Percentiles rank a stretch among this genome's conserved stretches.
These are phyloP conservation scores for Pharmacophagus antenor DNA, from an alignment of 2,888 invertebrate species.

Conservation along the genomic window DNA sequence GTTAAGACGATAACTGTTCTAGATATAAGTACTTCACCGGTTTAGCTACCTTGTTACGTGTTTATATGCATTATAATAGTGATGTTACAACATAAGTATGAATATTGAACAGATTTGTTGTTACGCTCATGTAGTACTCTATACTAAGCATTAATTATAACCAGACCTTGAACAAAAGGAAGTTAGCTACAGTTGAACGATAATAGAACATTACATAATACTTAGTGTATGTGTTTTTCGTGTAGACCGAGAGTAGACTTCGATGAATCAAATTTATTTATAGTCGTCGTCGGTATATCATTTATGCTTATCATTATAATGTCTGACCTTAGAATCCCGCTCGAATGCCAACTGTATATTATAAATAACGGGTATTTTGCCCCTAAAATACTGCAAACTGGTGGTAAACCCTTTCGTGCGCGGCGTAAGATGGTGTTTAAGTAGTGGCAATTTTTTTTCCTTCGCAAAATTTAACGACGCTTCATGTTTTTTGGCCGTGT, in stretches of 20 bases:
- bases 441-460: slow-evolving; percentile 89
- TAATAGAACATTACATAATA: neutral
- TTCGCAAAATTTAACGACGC: slow-evolving; percentile 93
- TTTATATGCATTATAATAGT: neutral
- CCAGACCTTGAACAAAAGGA: slow-evolving; percentile 14
- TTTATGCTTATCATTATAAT: neutral
- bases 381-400: slow-evolving; percentile 90
- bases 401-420: slow-evolving; percentile 96
- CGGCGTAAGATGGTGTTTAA: slow-evolving; percentile 96
- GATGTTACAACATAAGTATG: neutral
- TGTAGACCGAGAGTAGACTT: slow-evolving; percentile 3
- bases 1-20: neutral
- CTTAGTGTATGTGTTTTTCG: neutral
- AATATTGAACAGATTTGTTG: neutral
- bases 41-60: neutral
- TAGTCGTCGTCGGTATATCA: neutral
- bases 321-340: slow-evolving; percentile 78
- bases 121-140: neutral
- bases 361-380: slow-evolving; percentile 90
- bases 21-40: too few relatives aligned
- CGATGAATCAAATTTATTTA: neutral
- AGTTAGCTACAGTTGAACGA: slow-evolving; percentile 5
- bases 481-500: slow-evolving; percentile 92
- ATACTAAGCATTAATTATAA: slow-evolving; percentile 15
- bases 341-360: slow-evolving; percentile 90